Evolutionary conservation across 1,140 invertebrate species (phyloP), one percentile per base, ranked within the genome.

Genomic region (Zaprionus ornatus): DNA sequence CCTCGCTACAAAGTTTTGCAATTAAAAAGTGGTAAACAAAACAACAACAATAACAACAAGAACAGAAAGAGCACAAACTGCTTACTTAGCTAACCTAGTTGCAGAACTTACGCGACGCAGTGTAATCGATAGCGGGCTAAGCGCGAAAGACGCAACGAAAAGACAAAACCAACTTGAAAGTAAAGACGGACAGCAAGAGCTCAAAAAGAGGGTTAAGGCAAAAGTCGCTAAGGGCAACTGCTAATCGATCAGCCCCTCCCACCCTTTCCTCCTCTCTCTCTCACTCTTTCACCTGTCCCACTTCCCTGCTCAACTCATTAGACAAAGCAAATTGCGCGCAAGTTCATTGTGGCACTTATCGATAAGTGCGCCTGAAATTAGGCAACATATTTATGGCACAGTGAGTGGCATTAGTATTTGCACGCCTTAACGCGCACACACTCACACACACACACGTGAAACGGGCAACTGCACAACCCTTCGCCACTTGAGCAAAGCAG

Each of bases 401-500:
- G n/a, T 62, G 32, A 23, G 63, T 25, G 60, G 35, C 59, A 74
- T 56, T 66, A 78, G 70, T 70, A 55, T 68, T 63, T 37, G 50
- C 52, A 79, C 55, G 76, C 71, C 42, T 55, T 29, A 56, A 3
- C 15, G 15, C 61, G 27, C 57, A 60, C 37, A 57, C 4, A 40
- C 48, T 62, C 10, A n/a, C 55, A 37, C 29, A 42, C 19, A 37
- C 12, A 9, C 17, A 48, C 19, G 19, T 17, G 19, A 17, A 21
- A 7, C 40, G 40, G 40, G n/a, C 40, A 45, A 60, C 19, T 19
- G 10, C 27, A 25, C 77, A 88, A 84, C 84, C 77, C 77, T 88
- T 84, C 80, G 48, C 48, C 85, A 90, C 85, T 90, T 90, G 81
- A 90, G 72, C 76, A 90, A 90, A 90, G 85, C 85, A 68, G 85